Base-by-base conservation (phyloP, 2,888 invertebrate species). In the Scotopteryx bipunctaria region DNA sequence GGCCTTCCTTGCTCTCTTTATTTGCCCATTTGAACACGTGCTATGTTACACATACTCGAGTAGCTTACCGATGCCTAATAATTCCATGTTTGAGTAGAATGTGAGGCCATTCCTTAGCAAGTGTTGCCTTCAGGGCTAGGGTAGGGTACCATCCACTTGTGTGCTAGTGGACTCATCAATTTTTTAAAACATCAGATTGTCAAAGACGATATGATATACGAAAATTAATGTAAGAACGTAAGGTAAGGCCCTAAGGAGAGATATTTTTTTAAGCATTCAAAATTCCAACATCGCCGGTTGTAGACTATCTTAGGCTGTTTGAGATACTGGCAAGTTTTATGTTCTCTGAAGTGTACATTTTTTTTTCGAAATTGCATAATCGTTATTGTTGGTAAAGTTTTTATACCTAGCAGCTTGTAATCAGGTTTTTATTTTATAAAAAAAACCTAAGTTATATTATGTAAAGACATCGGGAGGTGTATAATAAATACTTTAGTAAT, bases 211-310 rank as follows among this genome's bases (percentile, higher is more conserved):
- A 81, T 84, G 84, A 86, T 88, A 85, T 84, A 86, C 87, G 86
- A 86, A 54, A 75, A 81, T 81, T 83, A 82, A 83, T 86, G 79
- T 86, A 86, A 87, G 83, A 77, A 85, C 78, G 83, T 89, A 87
- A 87, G 88, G 87, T 89, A 86, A 88, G 88, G 86, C 86, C 87
- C 83, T 21, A 85, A 83, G 83, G 80, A 87, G 81, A 86, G 81
- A 87, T 90, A 89, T 90, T 90, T 89, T 88, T 89, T 89, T 89
- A 89, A 83, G 81, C 88, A 82, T 86, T 86, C 86, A 80, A 83
- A 86, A 81, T 86, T 86, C 81, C 71, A 79, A 79, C 79, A 81
- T 77, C 68, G 77, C 83, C 69, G 76, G 64, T 76, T 76, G 68
- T 81, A 81, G 73, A 73, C 61, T 71, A 67, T 59, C 69, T 69